These are phyloP conservation scores for Calonectris borealis DNA, from an alignment of 2,113 vertebrate species.

Conservation along the genomic window DNA sequence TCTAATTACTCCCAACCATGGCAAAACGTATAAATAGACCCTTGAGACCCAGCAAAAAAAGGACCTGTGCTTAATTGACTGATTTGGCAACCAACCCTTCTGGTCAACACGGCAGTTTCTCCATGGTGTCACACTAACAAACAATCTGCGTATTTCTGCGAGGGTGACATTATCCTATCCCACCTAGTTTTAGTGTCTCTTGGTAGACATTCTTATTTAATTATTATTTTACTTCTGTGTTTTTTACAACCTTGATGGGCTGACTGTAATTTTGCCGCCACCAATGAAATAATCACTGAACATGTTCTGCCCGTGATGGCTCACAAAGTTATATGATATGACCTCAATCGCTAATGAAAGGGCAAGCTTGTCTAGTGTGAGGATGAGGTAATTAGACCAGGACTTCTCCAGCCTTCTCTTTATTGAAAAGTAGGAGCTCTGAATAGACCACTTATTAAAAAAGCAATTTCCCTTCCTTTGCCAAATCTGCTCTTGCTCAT, in stretches of 20 bases:
- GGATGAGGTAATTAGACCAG: conserved; percentile 63
- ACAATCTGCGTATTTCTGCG: not conserved
- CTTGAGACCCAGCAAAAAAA: not conserved
- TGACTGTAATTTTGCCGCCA: not conserved
- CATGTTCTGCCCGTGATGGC: conserved; percentile 41
- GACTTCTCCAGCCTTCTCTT: conserved; percentile 52
- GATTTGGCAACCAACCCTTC: not conserved
- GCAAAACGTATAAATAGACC: not conserved
- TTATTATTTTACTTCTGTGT: not conserved
- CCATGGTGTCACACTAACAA: conserved; percentile 8
- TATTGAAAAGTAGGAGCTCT: conserved; percentile 68
- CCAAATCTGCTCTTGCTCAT: conserved; percentile 26
- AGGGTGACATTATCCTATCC: conserved; percentile 25
- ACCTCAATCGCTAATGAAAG: conserved; percentile 66
- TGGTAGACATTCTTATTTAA: conserved; percentile 15
- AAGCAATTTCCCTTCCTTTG: conserved; percentile 68
- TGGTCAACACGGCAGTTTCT: not conserved
- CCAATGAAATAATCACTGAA: conserved; percentile 43
- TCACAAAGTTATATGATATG: conserved; percentile 65
- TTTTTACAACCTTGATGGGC: conserved; percentile 38
- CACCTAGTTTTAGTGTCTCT: conserved; percentile 43
- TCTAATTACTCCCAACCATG: not conserved
- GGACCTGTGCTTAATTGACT: not conserved
- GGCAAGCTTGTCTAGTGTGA: conserved; percentile 40
- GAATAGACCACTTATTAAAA: conserved; percentile 75